A percentile compares a stretch with the other conserved stretches of the same genome.
Conservation (phyloP, 1,140 invertebrate species). For the Camponotus vicinus region DNA sequence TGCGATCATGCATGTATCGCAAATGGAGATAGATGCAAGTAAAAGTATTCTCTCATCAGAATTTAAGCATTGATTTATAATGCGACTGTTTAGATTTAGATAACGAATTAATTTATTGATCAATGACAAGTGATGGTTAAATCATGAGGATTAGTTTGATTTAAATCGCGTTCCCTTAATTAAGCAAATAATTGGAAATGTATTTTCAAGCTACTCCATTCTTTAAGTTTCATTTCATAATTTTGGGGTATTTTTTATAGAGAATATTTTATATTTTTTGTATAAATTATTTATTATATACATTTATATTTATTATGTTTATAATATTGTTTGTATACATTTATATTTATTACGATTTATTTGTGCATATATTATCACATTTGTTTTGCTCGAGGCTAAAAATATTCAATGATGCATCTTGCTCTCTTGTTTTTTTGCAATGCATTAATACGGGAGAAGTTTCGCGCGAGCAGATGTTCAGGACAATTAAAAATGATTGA, state of each 20-base stretch:
- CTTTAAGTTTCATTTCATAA: not conserved
- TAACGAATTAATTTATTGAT: constrained; percentile 44
- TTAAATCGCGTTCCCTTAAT: constrained; percentile 34
- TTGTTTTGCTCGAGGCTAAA: not conserved
- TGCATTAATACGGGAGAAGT: not conserved
- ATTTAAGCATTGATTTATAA: constrained; percentile 51
- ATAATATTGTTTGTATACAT: not conserved
- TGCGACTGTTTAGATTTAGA: constrained; percentile 19
- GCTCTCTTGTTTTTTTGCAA: not conserved
- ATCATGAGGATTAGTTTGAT: constrained; percentile 10
- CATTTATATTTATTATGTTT: too few relatives aligned
- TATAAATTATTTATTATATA: too few relatives aligned
- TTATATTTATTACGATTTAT: not conserved
- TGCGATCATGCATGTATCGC: not conserved
- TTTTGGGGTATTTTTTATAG: not conserved
- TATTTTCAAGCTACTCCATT: not conserved
- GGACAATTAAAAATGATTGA: constrained; percentile 78
- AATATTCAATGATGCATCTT: not conserved
- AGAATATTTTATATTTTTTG: too few relatives aligned
- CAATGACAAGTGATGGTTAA: not conserved
- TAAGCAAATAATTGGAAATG: constrained; percentile 15
- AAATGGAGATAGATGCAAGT: not conserved
- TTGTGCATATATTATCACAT: not conserved
- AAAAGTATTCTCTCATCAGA: not conserved
- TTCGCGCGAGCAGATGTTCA: constrained; percentile 64